phyloP scores from a whole-genome alignment of 2,113 vertebrate genomes.

The Pseudolaguvia tuberculata region DNA sequence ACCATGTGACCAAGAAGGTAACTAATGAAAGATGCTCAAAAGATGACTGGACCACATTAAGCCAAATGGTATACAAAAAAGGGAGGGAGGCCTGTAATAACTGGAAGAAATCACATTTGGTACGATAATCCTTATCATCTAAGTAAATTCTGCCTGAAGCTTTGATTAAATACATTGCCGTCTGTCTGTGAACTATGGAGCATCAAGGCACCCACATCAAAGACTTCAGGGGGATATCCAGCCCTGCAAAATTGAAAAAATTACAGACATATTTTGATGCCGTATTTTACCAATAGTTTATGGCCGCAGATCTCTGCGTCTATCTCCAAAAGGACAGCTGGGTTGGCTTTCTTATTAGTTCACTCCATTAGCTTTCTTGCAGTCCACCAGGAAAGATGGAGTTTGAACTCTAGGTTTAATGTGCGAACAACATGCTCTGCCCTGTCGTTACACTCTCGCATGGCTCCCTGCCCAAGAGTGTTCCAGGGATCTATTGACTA shows the following conservation, averaged over 20 bases:
- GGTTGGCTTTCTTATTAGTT: slow-evolving; percentile 15
- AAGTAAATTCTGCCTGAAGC: not conserved
- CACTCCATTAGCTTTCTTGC: slow-evolving; percentile 9
- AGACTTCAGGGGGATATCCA: slow-evolving; percentile 4
- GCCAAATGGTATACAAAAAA: not conserved
- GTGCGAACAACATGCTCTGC: slow-evolving; percentile 6
- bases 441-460: not conserved
- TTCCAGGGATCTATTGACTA: slow-evolving; percentile 25
- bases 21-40: too few species aligned
- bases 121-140: too few species aligned
- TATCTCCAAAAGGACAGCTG: slow-evolving; percentile 6
- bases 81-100: not conserved
- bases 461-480: slow-evolving; percentile 18
- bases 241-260: not conserved
- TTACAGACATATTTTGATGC: slow-evolving; percentile 7
- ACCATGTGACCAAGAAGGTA: too few species aligned
- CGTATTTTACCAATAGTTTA: not conserved
- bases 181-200: not conserved
- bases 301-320: slow-evolving; percentile 1
- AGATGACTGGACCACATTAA: not conserved
- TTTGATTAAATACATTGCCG: not conserved
- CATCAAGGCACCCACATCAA: slow-evolving; percentile 24
- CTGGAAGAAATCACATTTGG: too few species aligned
- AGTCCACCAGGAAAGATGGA: not conserved
- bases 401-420: slow-evolving; percentile 17